Evolutionary conservation across 2,888 invertebrate genomes (phyloP), one percentile per base, ranked within the genome.

Genomic region (Brachynemurus nebulosus): DNA sequence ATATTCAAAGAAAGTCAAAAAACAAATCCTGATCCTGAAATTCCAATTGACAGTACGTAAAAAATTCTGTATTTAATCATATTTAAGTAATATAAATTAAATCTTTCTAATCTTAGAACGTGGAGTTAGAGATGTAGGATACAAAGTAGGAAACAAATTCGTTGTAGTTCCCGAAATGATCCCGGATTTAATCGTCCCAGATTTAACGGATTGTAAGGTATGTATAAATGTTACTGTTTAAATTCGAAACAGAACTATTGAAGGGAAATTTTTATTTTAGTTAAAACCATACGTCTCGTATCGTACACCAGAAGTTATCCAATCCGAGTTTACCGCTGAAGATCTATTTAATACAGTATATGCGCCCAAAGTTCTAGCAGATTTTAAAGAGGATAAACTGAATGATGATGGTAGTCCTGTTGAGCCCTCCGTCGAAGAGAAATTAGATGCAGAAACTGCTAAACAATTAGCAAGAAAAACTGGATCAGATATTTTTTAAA

Each of bases 201-300:
- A 93, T 62, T 65, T 98, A 18, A 78, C 72, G 50, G 78, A 71
- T 51, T 97, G 83, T 58, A 67, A 80, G 59, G 78, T 74, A 62
- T 57, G 53, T 21, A 38, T 27, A 12, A 42, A 25, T 46, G 9
- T 42, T 38, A 36, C 27, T 8, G n/a, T 40, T 9, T 14, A n/a
- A 9, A 38, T 18, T 30, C n/a, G n/a, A n/a, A n/a, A n/a, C n/a
- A n/a, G n/a, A n/a, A n/a, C n/a, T n/a, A n/a, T n/a, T n/a, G n/a
- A n/a, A n/a, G n/a, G 8, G 14, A 23, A 6, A 16, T 40, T 14
- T 52, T 46, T 53, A 49, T 68, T 69, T 42, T 60, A 78, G 65
- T 65, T 98, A 16, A 91, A 90, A 62, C 92, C 97, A 0, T 98
- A 98, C 56, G 96, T 97, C 0, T 88, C 93, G 0, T 97, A 96